Evolutionary conservation across 2,888 invertebrate species (phyloP).

Genomic region (Parnassius glacialis): DNA sequence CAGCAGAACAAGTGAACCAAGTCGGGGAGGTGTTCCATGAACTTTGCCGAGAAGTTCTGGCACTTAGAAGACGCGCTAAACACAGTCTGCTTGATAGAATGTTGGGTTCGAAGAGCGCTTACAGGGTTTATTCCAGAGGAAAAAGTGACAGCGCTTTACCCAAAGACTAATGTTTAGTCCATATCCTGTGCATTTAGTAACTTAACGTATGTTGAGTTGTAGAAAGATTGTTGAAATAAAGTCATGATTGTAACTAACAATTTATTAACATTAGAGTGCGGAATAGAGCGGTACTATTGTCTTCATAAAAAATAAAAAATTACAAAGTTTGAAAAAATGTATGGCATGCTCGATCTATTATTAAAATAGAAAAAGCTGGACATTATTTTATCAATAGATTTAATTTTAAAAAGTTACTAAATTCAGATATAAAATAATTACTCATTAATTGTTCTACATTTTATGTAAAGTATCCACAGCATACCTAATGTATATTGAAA

Average conservation of each 20-base stretch:
- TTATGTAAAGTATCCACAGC: too few species aligned
- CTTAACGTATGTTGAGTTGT: constrained; percentile 4
- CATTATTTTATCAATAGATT: too few species aligned
- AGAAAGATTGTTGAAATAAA: constrained; percentile 7
- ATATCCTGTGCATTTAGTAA: constrained; percentile 32
- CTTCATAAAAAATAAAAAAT: too few species aligned
- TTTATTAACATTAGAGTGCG: neutral
- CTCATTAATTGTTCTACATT: too few species aligned
- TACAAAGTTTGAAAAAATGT: too few species aligned
- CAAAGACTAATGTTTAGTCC: constrained; percentile 82
- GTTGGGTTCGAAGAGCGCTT: constrained; percentile 87
- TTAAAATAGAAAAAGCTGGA: too few species aligned
- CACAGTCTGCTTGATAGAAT: constrained; percentile 91
- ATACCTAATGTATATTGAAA: too few species aligned
- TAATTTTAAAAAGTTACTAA: too few species aligned
- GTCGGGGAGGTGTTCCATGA: constrained; percentile 93
- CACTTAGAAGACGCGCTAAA: constrained; percentile 89
- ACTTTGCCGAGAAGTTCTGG: constrained; percentile 90
- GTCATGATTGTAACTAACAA: constrained; percentile 2
- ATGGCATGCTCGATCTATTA: too few species aligned
- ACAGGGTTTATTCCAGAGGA: constrained; percentile 89
- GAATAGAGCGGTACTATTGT: too few species aligned
- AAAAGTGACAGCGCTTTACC: constrained; percentile 94
- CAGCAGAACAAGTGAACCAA: constrained; percentile 92
- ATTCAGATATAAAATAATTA: too few species aligned